These are phyloP conservation scores for Bovichtus diacanthus DNA, from an alignment of 2,797 vertebrate species.

Conservation along the genomic window DNA sequence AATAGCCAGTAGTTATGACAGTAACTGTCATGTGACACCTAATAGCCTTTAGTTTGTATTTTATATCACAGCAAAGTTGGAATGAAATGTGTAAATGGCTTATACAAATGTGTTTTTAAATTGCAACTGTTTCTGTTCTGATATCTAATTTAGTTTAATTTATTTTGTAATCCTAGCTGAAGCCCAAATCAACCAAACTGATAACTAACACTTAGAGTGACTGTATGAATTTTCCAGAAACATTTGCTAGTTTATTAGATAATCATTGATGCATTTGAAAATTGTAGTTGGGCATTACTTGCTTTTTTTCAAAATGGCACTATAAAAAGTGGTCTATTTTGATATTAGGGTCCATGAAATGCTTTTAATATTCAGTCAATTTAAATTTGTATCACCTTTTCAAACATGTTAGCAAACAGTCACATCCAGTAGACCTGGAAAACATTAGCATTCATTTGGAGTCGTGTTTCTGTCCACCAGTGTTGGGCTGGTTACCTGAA, in stretches of 20 bases:
- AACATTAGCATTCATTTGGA: no score
- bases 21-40: conserved; percentile 65
- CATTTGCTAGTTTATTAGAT: background rate
- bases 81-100: conserved; percentile 1
- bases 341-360: no score
- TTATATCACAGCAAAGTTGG: conserved; percentile 26
- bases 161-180: background rate
- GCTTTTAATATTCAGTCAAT: background rate
- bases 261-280: background rate
- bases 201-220: background rate
- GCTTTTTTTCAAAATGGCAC: background rate
- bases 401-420: no score
- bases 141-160: conserved; percentile 4
- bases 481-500: background rate
- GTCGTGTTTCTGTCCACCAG: no score
- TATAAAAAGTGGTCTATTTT: background rate
- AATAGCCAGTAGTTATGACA: conserved; percentile 77
- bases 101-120: background rate
- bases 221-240: background rate
- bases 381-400: no score
- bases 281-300: background rate
- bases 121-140: background rate
- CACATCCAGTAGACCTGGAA: no score
- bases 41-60: conserved; percentile 23
- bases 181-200: background rate